Evolutionary conservation across 92 coral and sea anemone species (phyloP).

Genomic region (Palythoa grandiflora): DNA sequence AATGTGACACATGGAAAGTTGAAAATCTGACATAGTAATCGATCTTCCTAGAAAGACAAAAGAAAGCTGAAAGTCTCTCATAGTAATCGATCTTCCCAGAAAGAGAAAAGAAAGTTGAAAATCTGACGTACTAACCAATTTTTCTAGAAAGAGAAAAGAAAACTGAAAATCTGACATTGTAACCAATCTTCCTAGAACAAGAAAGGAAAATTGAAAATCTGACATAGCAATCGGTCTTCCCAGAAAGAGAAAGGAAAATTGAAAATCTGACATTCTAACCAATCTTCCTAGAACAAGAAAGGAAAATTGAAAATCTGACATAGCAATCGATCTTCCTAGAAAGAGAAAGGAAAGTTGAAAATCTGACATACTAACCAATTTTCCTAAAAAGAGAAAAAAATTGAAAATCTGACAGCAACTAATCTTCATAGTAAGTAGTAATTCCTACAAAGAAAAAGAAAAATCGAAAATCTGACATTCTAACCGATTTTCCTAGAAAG

Average conservation of each 20-base stretch:
- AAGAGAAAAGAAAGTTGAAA: constrained; percentile 71
- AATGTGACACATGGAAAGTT: constrained; percentile 87
- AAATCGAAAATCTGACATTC: too few relatives aligned
- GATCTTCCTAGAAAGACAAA: constrained; percentile 17
- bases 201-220: constrained; percentile 81
- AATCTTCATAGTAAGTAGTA: neutral
- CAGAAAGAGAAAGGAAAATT: neutral
- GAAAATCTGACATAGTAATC: constrained; percentile 81
- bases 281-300: too few relatives aligned
- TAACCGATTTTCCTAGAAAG: neutral
- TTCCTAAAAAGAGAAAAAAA: constrained; percentile 11
- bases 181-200: too few relatives aligned
- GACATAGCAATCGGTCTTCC: constrained; percentile 60
- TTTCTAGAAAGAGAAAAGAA: constrained; percentile 14
- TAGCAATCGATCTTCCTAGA: constrained; percentile 52
- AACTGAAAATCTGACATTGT: too few relatives aligned
- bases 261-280: too few relatives aligned
- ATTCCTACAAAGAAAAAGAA: too few relatives aligned
- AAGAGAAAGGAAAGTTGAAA: neutral
- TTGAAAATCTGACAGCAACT: constrained; percentile 82
- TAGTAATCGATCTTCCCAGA: too few relatives aligned
- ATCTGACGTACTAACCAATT: constrained; percentile 68
- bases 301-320: constrained; percentile 88
- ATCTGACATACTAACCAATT: too few relatives aligned
- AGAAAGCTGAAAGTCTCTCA: neutral